Evolutionary conservation across 1,140 invertebrate genomes (phyloP), one percentile per base, ranked within the genome.

Genomic region (Pogonomyrmex californicus): DNA sequence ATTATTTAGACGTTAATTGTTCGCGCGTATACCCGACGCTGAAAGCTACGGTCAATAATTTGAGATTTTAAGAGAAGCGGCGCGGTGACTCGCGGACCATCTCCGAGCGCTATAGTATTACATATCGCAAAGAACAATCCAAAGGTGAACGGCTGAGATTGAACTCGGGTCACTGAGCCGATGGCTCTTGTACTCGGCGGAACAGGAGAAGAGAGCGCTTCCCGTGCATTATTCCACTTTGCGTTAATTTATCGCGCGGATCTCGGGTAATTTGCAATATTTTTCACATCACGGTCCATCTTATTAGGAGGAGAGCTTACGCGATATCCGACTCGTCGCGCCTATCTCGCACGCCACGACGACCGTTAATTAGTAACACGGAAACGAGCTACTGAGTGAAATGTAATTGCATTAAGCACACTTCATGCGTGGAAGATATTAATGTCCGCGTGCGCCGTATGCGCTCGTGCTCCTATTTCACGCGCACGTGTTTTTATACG

Each of bases 351-450:
- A 68, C 73, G 71, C 85, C 81, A 65, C 85, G 88, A 86, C 65
- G 87, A 71, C 85, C 87, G 75, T 91, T 92, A 92, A 92, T 92
- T 92, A 92, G 86, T 73, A 73, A 71, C 68, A 73, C 78, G 79
- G 86, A 89, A 89, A 89, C 85, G 78, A 86, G 89, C 87, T 87
- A 91, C 90, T 88, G 90, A 90, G 90, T 90, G 91, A 90, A 85
- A 87, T 88, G 81, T 90, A 92, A 92, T 91, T 92, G 81, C 91
- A 77, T 83, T 77, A 88, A 86, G 56, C 83, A 73, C 47, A 73
- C 47, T 56, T 54, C 71, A 77, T 78, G 70, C 83, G 70, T 76
- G 71, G 63, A 23, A 65, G 33, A 76, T 88, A 70, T 81, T 81
- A 76, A 86, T 79, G 38, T 38, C n/a, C 49, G 58, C 51, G 17